phyloP scores from a whole-genome alignment of 1,140 invertebrate genomes.

The Drosophila pseudoobscura region DNA sequence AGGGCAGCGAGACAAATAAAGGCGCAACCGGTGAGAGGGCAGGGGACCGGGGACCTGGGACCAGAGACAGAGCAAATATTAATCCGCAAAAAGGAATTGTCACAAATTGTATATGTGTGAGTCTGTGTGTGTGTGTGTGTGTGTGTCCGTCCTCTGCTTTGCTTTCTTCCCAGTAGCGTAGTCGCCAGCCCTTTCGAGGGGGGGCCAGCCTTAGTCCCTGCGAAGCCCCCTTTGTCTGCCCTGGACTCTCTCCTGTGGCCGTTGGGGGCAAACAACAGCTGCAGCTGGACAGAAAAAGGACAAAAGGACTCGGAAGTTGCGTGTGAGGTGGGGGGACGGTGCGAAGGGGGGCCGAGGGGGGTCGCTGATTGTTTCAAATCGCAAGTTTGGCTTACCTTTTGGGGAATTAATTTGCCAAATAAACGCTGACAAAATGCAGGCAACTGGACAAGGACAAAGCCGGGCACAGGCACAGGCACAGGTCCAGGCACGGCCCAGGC shows the following conservation, averaged over 20 bases:
- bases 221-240: constrained; percentile 11
- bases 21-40: constrained; percentile 70
- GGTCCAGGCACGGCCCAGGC: background rate
- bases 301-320: constrained; percentile 47
- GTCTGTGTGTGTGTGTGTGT: constrained; percentile 40
- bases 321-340: background rate
- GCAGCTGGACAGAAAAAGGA: constrained; percentile 61
- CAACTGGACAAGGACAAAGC: constrained; percentile 75
- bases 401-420: constrained; percentile 82
- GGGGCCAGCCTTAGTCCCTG: background rate
- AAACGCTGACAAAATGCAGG: constrained; percentile 81
- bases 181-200: constrained; percentile 13
- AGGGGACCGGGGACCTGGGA: background rate
- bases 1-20: constrained; percentile 70
- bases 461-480: constrained; percentile 7
- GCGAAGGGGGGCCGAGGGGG: background rate
- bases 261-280: constrained; percentile 73
- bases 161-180: constrained; percentile 29
- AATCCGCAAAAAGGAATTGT: constrained; percentile 82
- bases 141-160: constrained; percentile 40
- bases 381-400: constrained; percentile 81
- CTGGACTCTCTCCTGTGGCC: constrained; percentile 29
- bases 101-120: constrained; percentile 68
- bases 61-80: constrained; percentile 70
- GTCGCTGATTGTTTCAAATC: constrained; percentile 80